Conservation (phyloP, 2,797 vertebrate genomes). For the Scarus forsteni region DNA sequence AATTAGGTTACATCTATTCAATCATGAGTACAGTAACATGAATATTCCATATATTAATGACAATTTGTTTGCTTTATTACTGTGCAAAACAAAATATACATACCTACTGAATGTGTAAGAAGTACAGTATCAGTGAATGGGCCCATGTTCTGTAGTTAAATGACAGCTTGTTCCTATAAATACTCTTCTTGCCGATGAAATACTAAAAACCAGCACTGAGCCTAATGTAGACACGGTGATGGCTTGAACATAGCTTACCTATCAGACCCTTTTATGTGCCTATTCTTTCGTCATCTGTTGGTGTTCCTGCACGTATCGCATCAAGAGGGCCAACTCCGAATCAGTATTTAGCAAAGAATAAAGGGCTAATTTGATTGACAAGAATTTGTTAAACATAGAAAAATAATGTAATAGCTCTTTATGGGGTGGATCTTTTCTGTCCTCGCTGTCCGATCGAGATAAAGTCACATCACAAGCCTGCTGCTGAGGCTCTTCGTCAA, state of each 20-base stretch:
- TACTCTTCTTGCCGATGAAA: constrained; percentile 33
- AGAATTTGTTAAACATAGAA: constrained; percentile 65
- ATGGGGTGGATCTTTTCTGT: constrained; percentile 47
- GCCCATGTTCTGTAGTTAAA: constrained; percentile 56
- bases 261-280: constrained; percentile 61
- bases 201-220: constrained; percentile 10
- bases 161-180: constrained; percentile 62
- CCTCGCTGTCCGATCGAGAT: constrained; percentile 19
- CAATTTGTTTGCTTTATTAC: constrained; percentile 79
- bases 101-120: constrained; percentile 79
- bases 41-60: constrained; percentile 83
- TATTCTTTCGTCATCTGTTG: constrained; percentile 57
- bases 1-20: constrained; percentile 77
- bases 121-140: constrained; percentile 74
- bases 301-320: constrained; percentile 48
- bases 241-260: constrained; percentile 40
- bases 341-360: constrained; percentile 42
- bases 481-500: constrained; percentile 35
- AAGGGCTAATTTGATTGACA: constrained; percentile 69
- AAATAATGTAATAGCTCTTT: constrained; percentile 60
- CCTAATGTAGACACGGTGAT: constrained; percentile 26
- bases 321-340: constrained; percentile 35
- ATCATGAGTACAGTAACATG: constrained; percentile 79
- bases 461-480: constrained; percentile 29
- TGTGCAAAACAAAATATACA: constrained; percentile 84